phyloP scores from a whole-genome alignment of 2,113 vertebrate genomes.

The Apistogramma diplotaenia region DNA sequence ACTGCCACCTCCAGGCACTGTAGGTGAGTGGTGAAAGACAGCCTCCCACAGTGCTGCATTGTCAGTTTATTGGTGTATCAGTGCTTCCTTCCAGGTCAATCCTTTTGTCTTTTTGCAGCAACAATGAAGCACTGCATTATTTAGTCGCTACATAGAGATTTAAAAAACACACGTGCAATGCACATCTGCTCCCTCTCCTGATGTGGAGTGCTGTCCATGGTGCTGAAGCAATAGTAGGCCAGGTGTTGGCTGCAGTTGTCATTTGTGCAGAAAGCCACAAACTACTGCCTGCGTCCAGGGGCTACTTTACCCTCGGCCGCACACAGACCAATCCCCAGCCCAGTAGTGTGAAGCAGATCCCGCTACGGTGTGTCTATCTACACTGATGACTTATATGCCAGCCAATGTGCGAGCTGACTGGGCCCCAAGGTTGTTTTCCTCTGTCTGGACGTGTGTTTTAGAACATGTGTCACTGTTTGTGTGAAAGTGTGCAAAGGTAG shows the following conservation, averaged over 20 bases:
- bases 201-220: constrained; percentile 60
- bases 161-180: background rate
- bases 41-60: constrained; percentile 21
- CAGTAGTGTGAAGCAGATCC: background rate
- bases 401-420: constrained; percentile 1
- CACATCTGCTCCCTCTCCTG: background rate
- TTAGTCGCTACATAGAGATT: background rate
- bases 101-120: background rate
- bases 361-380: background rate
- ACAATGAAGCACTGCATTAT: background rate
- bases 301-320: background rate
- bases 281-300: background rate
- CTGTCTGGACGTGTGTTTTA: constrained; percentile 9
- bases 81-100: constrained; percentile 24
- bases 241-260: constrained; percentile 29
- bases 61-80: constrained; percentile 33
- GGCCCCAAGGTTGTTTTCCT: constrained; percentile 2
- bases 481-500: background rate
- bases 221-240: constrained; percentile 61
- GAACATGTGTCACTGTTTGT: background rate
- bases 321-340: background rate
- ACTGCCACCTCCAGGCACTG: constrained; percentile 38
- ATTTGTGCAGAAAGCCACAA: constrained; percentile 33
- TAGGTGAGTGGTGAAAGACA: constrained; percentile 23
- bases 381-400: constrained; percentile 1